phyloP scores from a whole-genome alignment of 2,797 vertebrate genomes.

The Gymnodraco acuticeps region DNA sequence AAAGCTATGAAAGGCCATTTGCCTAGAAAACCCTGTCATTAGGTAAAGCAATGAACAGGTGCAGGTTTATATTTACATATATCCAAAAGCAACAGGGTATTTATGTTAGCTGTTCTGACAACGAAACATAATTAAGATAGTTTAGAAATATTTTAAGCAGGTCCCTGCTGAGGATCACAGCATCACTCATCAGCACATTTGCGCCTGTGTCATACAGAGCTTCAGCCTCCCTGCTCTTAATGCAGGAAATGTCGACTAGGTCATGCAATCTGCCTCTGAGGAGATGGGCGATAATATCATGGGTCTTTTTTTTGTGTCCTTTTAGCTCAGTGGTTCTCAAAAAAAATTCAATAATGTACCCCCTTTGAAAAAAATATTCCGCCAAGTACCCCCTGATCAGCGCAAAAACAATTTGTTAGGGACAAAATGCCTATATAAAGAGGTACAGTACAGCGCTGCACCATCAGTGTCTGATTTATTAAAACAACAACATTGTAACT shows the following conservation, averaged over 20 bases:
- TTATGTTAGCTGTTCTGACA: conserved; percentile 21
- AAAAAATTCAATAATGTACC: too few species aligned
- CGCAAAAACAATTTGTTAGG: too few species aligned
- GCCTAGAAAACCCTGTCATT: neutral
- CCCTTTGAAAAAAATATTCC: too few species aligned
- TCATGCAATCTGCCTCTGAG: conserved; percentile 36
- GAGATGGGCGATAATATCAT: conserved; percentile 29
- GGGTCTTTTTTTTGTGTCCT: conserved; percentile 7
- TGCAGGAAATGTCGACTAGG: conserved; percentile 31
- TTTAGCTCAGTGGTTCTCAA: too few species aligned
- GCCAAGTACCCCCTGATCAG: too few species aligned
- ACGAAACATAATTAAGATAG: conserved; percentile 34
- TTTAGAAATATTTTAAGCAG: conserved; percentile 32
- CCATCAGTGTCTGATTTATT: too few species aligned
- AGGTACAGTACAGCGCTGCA: too few species aligned
- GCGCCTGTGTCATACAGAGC: conserved; percentile 21
- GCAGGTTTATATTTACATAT: conserved; percentile 11
- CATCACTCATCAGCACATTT: conserved; percentile 5
- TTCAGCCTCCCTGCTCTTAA: conserved; percentile 37
- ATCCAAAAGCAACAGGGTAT: conserved; percentile 21
- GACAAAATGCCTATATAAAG: too few species aligned
- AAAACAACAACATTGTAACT: too few species aligned
- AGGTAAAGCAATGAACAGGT: conserved; percentile 31
- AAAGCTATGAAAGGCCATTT: conserved; percentile 14
- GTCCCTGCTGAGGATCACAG: conserved; percentile 13